Conservation (phyloP, 2,113 vertebrate species). For the Alosa alosa region DNA sequence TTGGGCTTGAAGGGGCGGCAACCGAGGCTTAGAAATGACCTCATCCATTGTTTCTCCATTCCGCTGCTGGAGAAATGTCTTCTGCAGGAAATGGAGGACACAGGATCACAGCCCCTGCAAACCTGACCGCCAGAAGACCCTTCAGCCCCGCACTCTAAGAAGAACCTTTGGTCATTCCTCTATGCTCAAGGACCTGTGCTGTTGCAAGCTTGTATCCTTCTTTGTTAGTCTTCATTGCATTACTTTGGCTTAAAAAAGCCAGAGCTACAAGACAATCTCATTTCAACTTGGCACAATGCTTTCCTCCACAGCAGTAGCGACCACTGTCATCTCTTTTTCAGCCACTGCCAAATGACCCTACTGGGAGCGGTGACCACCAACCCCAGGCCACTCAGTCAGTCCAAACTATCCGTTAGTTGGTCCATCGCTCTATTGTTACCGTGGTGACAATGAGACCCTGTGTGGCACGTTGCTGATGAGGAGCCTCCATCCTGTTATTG, state of each 20-base stretch:
- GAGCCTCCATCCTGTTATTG: conserved; percentile 33
- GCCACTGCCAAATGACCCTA: background rate
- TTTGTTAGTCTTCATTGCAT: background rate
- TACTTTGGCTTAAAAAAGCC: background rate
- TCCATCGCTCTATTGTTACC: conserved; percentile 21
- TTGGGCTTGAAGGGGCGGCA: conserved; percentile 59
- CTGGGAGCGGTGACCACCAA: background rate
- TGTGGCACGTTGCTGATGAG: conserved; percentile 7
- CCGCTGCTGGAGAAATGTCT: conserved; percentile 55
- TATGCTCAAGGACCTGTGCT: background rate
- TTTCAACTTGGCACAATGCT: background rate
- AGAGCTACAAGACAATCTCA: background rate
- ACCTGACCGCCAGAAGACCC: conserved; percentile 42
- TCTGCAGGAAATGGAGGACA: conserved; percentile 51
- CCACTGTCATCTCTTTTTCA: background rate
- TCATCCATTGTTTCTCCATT: conserved; percentile 61
- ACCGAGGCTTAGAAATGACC: conserved; percentile 53
- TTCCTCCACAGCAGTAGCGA: background rate
- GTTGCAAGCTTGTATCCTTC: background rate
- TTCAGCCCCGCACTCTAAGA: conserved; percentile 53
- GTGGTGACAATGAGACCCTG: conserved; percentile 40
- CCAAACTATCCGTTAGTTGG: background rate
- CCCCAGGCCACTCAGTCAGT: background rate
- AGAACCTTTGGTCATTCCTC: conserved; percentile 34
- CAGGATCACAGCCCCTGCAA: conserved; percentile 37